phyloP scores from a whole-genome alignment of 2,113 vertebrate species.

The Takifugu bimaculatus region DNA sequence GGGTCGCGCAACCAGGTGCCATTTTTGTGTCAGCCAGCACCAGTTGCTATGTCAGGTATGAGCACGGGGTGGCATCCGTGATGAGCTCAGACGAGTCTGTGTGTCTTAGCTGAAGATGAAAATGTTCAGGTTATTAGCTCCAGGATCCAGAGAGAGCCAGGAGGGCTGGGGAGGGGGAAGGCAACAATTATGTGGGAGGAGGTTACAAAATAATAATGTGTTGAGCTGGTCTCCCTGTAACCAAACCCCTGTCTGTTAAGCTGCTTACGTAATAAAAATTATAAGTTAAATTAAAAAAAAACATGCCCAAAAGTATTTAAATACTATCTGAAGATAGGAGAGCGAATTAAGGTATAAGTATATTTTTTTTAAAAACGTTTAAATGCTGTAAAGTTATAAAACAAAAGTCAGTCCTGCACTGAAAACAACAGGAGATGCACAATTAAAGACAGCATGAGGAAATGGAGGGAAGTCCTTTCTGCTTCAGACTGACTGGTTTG shows the following conservation, averaged over 20 bases:
- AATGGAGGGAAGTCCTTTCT: conserved; percentile 29
- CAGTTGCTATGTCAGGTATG: conserved; percentile 44
- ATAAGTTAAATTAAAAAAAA: conserved; percentile 68
- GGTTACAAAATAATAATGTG: conserved; percentile 21
- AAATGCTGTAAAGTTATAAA: conserved; percentile 62
- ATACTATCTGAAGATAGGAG: conserved; percentile 62
- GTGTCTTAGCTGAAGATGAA: conserved; percentile 23
- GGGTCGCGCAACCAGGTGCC: conserved; percentile 9
- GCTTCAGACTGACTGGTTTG: conserved; percentile 49
- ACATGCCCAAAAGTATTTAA: conserved; percentile 65
- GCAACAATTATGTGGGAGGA: not conserved
- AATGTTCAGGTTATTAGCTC: conserved; percentile 34
- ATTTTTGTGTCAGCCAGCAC: conserved; percentile 28
- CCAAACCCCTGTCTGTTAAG: conserved; percentile 55
- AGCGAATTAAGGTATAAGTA: conserved; percentile 5
- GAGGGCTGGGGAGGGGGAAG: not conserved
- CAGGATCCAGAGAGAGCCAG: conserved; percentile 30
- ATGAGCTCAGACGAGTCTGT: conserved; percentile 21
- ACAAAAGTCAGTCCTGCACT: conserved; percentile 47
- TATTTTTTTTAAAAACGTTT: conserved; percentile 25
- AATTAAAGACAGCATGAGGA: conserved; percentile 29
- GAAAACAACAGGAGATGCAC: conserved; percentile 28
- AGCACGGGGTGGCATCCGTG: conserved; percentile 24
- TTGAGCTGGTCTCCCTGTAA: conserved; percentile 26
- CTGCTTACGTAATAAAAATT: conserved; percentile 63